Percentiles rank a stretch among this genome's conserved stretches.
phyloP scores from a whole-genome alignment of 2,797 vertebrate genomes.

The Tinamus major region DNA sequence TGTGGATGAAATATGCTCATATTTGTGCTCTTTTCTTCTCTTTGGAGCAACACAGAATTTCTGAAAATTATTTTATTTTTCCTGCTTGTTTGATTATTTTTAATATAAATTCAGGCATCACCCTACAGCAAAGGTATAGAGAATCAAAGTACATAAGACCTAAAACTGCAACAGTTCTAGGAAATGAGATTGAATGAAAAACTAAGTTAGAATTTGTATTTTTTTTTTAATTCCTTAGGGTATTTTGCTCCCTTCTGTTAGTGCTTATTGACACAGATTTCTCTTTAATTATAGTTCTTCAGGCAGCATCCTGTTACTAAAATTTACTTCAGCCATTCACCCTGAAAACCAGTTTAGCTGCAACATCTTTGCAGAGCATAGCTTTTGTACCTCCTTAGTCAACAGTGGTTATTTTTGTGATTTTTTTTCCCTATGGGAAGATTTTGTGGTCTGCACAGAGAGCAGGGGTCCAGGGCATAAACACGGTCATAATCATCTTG shows the following conservation, averaged over 20 bases:
- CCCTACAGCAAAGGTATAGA: neutral
- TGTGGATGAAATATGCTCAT: neutral
- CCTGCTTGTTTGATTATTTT: neutral
- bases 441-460: neutral
- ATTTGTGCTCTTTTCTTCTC: neutral
- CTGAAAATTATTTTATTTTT: neutral
- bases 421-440: neutral
- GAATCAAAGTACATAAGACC: neutral
- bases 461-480: neutral
- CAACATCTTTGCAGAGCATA: neutral
- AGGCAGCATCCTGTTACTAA: slow-evolving; percentile 13
- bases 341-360: neutral
- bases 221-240: neutral
- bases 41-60: neutral
- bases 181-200: neutral
- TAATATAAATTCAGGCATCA: neutral
- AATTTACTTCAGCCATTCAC: neutral
- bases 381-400: neutral
- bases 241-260: neutral
- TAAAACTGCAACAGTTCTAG: neutral
- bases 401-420: neutral
- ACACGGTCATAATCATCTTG: neutral
- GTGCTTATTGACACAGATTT: slow-evolving; percentile 6
- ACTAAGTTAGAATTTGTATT: neutral
- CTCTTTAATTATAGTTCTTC: neutral